Conservation (phyloP, 2,888 invertebrate genomes). For the Polymixis lichenea region DNA sequence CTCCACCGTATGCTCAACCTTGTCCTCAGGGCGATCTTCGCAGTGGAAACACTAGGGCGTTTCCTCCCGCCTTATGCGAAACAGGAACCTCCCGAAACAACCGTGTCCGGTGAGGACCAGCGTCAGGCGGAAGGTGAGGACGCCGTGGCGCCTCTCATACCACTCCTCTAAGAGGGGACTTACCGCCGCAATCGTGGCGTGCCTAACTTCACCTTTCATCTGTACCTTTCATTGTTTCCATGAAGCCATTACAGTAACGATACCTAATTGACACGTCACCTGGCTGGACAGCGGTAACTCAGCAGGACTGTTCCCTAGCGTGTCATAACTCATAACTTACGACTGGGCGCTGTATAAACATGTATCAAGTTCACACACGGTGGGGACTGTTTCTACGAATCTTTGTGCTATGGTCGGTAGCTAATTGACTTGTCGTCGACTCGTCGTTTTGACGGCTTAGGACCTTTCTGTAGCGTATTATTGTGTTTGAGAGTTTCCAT, state of each 20-base stretch:
- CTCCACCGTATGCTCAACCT: too few species aligned
- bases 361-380: constrained; percentile 49
- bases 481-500: not conserved
- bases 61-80: too few species aligned
- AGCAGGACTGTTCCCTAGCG: constrained; percentile 28
- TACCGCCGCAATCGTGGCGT: too few species aligned
- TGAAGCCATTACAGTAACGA: constrained; percentile 23
- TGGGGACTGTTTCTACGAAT: constrained; percentile 49
- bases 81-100: too few species aligned
- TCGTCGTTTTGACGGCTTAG: not conserved
- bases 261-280: constrained; percentile 35
- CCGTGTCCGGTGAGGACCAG: too few species aligned
- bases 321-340: constrained; percentile 29
- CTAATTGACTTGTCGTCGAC: constrained; percentile 28
- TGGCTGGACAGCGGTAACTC: constrained; percentile 3
- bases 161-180: too few species aligned
- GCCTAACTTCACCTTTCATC: not conserved
- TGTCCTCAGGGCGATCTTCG: too few species aligned
- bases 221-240: constrained; percentile 26
- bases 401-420: constrained; percentile 4
- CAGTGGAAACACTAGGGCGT: too few species aligned
- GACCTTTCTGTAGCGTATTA: constrained; percentile 4
- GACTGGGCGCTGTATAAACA: constrained; percentile 39
- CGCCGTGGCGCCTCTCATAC: too few species aligned
- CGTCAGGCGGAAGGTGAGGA: too few species aligned